Base-by-base conservation (phyloP, 2,888 invertebrate genomes). In the Mesoligia furuncula region DNA sequence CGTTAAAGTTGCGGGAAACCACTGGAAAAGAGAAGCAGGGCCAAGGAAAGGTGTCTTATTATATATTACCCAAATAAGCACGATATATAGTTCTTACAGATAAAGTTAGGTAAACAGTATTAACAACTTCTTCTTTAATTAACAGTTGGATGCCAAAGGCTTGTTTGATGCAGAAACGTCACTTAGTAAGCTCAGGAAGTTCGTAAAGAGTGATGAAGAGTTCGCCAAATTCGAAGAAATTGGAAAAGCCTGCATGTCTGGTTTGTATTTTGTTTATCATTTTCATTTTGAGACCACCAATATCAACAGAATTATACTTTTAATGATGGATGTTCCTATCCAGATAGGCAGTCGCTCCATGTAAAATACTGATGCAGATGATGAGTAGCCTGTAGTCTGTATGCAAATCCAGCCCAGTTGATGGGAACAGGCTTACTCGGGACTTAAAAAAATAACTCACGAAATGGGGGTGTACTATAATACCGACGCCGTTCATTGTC, bases 91-190 rank as follows among this genome's bases (percentile, higher is more conserved):
- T 45, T 45, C 2, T 74, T 5, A 9, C 0, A n/a, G 13, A 8
- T 24, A 39, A n/a, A n/a, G n/a, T n/a, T n/a, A n/a, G 51, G 20
- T 20, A 27, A 24, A 27, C 15, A 13, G 17, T 39, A 27, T 31
- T 17, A 51, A 24, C 51, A 5, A 61, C 13, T 39, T n/a, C 9
- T 39, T 57, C 1, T 27, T 27, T 64, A 4, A 36, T 27, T n/a
- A 15, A 64, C 80, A 90, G 90, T n/a, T 91, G 17, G 79, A 89
- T 27, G 66, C 68, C 45, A 84, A 85, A 54, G 89, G 89, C 31
- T 5, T 82, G n/a, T 89, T 78, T 42, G 78, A 85, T 57, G 66
- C 70, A 5, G 84, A 81, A 1, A 72, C 65, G 2, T 72, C 81
- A 24, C 73, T 88, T 1, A 76, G 72, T 42, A 77, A 84, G 42